Percentiles rank a stretch among this genome's conserved stretches.
phyloP scores from a whole-genome alignment of 2,797 vertebrate species.

The Ctenochaetus hawaiiensis region DNA sequence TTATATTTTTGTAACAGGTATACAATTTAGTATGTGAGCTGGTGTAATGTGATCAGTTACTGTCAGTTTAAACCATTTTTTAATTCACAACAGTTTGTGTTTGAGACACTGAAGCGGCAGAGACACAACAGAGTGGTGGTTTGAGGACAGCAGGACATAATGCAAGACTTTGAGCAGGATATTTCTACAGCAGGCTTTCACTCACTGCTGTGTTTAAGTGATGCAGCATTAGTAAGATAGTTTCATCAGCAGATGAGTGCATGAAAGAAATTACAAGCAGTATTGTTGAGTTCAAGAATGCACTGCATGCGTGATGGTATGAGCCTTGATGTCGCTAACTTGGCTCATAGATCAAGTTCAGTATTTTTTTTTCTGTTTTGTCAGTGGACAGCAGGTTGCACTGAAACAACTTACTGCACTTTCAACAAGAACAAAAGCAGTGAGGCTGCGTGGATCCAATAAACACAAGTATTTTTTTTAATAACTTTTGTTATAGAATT shows the following conservation, averaged over 20 bases:
- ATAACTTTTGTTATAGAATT: slow-evolving; percentile 2
- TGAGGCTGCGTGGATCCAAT: background rate
- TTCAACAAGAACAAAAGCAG: background rate
- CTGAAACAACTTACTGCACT: background rate
- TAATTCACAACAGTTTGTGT: background rate
- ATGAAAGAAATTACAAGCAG: slow-evolving; percentile 3
- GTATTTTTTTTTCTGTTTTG: background rate
- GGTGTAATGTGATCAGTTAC: slow-evolving; percentile 2
- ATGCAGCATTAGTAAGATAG: background rate
- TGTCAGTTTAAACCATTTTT: background rate
- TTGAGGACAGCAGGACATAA: background rate
- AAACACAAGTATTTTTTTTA: background rate
- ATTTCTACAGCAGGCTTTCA: background rate
- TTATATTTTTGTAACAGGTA: background rate
- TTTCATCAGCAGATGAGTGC: background rate
- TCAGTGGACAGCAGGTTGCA: background rate
- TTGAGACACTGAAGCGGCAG: slow-evolving; percentile 8
- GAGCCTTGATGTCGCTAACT: background rate
- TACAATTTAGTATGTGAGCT: background rate
- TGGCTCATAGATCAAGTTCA: background rate
- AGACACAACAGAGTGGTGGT: background rate
- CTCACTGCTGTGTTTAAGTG: background rate
- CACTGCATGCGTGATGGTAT: background rate
- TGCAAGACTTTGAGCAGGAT: background rate
- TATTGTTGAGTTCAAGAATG: slow-evolving; percentile 17